These are phyloP conservation scores for Corythucha ciliata DNA, from an alignment of 2,888 invertebrate genomes.

Conservation along the genomic window DNA sequence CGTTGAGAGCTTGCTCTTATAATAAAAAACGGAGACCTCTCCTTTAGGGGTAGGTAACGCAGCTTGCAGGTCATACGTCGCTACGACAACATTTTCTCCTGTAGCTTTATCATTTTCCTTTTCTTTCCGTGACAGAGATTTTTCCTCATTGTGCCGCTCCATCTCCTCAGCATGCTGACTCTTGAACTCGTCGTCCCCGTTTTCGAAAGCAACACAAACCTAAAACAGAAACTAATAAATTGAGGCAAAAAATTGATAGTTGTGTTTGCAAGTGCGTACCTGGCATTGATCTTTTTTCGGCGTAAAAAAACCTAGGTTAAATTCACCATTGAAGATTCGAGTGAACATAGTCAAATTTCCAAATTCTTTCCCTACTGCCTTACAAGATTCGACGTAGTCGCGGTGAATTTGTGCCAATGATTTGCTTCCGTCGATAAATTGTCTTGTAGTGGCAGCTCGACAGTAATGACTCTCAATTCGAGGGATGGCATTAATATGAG, in stretches of 20 bases:
- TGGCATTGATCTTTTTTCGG: conserved; percentile 18
- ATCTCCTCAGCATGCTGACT: too few species aligned
- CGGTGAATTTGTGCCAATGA: conserved; percentile 9
- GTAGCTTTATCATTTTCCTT: background rate
- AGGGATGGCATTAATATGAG: conserved; percentile 14
- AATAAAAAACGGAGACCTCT: conserved; percentile 13
- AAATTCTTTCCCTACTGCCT: background rate
- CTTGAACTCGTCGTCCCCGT: too few species aligned
- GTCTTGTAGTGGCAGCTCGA: background rate
- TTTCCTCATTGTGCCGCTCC: background rate
- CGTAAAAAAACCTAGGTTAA: conserved; percentile 4
- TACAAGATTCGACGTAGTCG: conserved; percentile 2
- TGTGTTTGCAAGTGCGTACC: too few species aligned
- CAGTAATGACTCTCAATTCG: conserved; percentile 26
- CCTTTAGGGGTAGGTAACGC: conserved; percentile 2
- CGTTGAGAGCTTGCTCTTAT: conserved; percentile 8
- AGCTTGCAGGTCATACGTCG: conserved; percentile 11
- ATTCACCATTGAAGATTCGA: conserved; percentile 13
- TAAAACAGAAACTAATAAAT: too few species aligned
- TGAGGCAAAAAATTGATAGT: too few species aligned
- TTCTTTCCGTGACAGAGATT: background rate
- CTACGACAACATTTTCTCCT: conserved; percentile 4
- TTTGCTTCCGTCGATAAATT: conserved; percentile 11
- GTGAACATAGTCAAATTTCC: background rate
- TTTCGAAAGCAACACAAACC: too few species aligned